Evolutionary conservation across 2,113 vertebrate species (phyloP).

Genomic region (Serilophus lunatus): DNA sequence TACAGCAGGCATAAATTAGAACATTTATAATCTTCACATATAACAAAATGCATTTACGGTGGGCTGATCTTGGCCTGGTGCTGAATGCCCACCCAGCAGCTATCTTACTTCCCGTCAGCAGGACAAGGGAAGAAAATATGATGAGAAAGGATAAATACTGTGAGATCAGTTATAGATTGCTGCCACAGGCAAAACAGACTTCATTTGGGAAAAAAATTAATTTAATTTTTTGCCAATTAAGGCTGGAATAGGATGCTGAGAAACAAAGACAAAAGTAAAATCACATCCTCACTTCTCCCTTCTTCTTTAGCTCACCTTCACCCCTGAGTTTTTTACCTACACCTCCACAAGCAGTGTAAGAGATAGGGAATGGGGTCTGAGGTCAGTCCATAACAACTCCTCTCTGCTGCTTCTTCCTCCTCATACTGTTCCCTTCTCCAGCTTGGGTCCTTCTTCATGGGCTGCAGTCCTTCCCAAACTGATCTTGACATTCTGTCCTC

Average conservation of each 20-base stretch:
- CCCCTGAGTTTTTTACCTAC: background rate
- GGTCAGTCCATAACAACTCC: background rate
- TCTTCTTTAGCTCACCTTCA: background rate
- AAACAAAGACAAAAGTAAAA: background rate
- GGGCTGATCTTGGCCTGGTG: background rate
- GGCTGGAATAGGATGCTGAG: background rate
- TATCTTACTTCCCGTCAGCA: background rate
- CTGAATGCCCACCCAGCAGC: fast-evolving
- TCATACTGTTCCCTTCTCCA: background rate
- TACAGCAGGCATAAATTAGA: background rate
- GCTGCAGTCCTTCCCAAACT: background rate
- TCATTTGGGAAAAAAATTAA: background rate
- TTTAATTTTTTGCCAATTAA: background rate
- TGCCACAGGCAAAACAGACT: background rate
- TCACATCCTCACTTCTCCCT: background rate
- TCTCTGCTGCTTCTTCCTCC: background rate
- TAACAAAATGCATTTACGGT: background rate
- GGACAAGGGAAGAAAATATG: background rate
- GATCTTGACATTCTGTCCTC: background rate
- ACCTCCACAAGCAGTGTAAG: background rate
- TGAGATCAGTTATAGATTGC: background rate
- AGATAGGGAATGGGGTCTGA: background rate
- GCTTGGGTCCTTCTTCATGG: background rate
- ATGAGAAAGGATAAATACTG: background rate
- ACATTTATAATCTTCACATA: background rate